phyloP scores from a whole-genome alignment of 2,888 invertebrate genomes.

The Sphecodes monilicornis region DNA sequence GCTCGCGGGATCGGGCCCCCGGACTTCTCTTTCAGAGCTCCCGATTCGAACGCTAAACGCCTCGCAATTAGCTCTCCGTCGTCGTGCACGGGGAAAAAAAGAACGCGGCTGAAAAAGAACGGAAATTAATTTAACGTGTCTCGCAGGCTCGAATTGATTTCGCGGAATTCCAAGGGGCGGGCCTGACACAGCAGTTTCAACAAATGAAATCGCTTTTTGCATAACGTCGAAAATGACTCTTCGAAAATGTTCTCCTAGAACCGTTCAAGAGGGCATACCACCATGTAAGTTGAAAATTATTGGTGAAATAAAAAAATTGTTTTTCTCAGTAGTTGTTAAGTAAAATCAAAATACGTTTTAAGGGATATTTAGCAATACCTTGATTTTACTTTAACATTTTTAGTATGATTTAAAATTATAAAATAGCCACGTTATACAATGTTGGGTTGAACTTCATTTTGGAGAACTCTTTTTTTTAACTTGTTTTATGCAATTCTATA shows the following conservation, averaged over 20 bases:
- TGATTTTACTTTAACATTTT: no score
- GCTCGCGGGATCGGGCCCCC: constrained; percentile 21
- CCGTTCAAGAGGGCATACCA: no score
- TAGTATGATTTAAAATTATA: no score
- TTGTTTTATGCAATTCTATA: no score
- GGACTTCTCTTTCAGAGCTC: constrained; percentile 48
- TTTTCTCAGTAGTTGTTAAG: no score
- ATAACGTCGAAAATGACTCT: background rate
- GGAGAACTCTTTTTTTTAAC: no score
- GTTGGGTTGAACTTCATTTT: no score
- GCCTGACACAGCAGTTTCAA: background rate
- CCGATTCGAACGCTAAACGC: constrained; percentile 35
- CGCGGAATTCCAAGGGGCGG: background rate
- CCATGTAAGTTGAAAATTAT: no score
- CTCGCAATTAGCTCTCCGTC: background rate
- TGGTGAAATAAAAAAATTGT: no score
- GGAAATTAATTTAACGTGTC: constrained; percentile 5
- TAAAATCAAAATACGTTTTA: no score
- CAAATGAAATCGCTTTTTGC: background rate
- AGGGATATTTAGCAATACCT: no score
- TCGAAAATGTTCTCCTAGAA: background rate
- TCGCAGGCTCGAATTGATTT: constrained; percentile 3
- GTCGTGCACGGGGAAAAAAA: background rate
- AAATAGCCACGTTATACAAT: no score
- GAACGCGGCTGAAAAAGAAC: background rate